Evolutionary conservation across 2,797 vertebrate species (phyloP), one percentile per base, ranked within the genome.

Genomic region (Cryptoprocta ferox): DNA sequence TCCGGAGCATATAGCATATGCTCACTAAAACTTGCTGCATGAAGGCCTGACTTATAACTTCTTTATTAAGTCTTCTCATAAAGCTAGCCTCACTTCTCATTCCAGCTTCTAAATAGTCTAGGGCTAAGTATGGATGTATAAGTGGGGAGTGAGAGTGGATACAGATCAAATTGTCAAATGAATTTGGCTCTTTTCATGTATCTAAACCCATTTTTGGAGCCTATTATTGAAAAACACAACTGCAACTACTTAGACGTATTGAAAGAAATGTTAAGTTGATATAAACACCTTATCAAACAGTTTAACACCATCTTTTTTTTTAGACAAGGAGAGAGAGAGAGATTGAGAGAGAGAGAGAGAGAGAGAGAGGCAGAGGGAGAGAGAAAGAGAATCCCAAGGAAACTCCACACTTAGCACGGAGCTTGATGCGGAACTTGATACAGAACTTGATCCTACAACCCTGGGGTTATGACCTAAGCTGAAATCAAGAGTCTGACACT

Each of bases 91-190:
- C 39, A 83, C 37, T 89, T 82, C 45, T 84, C 28, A 79, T 56
- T 65, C 32, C 37, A 48, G 30, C 65, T 80, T 95, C 61, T 96
- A 91, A 96, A 85, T 78, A 71, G 68, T 37, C 78, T 79, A n/a
- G 32, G 10, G 12, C 2, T 39, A 39, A 61, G 7, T 26, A 50
- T 53, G 45, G n/a, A 50, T 4, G 11, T 61, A 4, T 28, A 59
- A 82, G 15, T 14, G 11, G 24, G 80, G 19, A 88, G 4, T 81
- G 19, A 63, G 7, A 63, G 15, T 48, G 21, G 24, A 19, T 53
- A 66, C 32, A 2, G 32, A 56, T 70, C 48, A 87, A 80, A 76
- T 39, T 24, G 21, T 76, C 53, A 86, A 83, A 63, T 94, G 30
- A 93, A 89, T 86, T n/a, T 12, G 19, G 81, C 12, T 82, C 82